These are phyloP conservation scores for Alexandromys fortis DNA, from an alignment of 2,113 vertebrate species.

Conservation along the genomic window DNA sequence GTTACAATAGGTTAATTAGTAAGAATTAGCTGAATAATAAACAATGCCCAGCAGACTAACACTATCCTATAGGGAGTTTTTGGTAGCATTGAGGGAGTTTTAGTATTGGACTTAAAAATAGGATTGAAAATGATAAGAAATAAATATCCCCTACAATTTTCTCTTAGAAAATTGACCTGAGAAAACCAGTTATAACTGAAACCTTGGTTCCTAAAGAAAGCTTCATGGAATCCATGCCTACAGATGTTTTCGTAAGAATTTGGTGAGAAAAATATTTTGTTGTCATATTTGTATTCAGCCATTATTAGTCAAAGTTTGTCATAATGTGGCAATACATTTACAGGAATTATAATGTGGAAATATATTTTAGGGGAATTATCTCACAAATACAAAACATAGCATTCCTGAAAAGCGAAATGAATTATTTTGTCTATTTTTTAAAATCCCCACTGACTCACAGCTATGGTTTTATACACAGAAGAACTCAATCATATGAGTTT, in stretches of 20 bases:
- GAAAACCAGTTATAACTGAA: neutral
- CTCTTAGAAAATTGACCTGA: neutral
- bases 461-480: neutral
- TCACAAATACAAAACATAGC: neutral
- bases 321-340: neutral
- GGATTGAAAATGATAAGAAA: neutral
- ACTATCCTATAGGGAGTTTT: slow-evolving; percentile 44
- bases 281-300: neutral
- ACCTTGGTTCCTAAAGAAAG: neutral
- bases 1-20: neutral
- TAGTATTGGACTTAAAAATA: neutral
- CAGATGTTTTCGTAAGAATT: neutral
- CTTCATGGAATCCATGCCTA: neutral
- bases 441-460: neutral
- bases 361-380: neutral
- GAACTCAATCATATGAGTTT: neutral
- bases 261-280: slow-evolving; percentile 42
- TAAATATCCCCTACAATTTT: neutral
- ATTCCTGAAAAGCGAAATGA: neutral
- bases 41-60: neutral
- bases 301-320: neutral
- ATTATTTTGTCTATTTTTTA: neutral
- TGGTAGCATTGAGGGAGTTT: slow-evolving; percentile 19
- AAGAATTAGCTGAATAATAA: slow-evolving; percentile 8
- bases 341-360: neutral